phyloP scores from a whole-genome alignment of 2,797 vertebrate genomes.

The Florisuga fusca region DNA sequence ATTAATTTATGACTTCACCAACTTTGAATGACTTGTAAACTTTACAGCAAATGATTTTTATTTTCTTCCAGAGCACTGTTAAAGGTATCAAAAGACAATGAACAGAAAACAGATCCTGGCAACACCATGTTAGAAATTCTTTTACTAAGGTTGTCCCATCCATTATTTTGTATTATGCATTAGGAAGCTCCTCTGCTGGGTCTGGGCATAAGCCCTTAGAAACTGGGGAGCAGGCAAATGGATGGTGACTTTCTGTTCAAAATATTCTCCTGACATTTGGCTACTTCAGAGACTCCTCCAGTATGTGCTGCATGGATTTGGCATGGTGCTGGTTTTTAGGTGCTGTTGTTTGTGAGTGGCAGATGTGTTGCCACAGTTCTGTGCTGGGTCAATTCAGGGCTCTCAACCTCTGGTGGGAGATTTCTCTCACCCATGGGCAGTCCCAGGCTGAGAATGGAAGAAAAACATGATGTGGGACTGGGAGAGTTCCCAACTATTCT shows the following conservation, averaged over 20 bases:
- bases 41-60: not conserved
- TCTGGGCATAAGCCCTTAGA: not conserved
- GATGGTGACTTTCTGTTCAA: not conserved
- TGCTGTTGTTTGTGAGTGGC: not conserved
- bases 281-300: not conserved
- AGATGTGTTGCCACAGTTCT: not conserved
- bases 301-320: fast-evolving
- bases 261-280: not conserved
- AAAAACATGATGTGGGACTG: not conserved
- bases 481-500: not conserved
- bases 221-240: not conserved
- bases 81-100: not conserved
- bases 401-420: not conserved
- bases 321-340: not conserved
- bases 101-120: not conserved
- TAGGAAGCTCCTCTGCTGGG: not conserved
- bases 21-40: constrained; percentile 1
- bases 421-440: not conserved
- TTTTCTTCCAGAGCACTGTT: not conserved
- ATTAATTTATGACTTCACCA: not conserved
- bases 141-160: not conserved
- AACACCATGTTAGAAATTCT: not conserved
- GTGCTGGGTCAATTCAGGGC: not conserved
- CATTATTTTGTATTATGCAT: not conserved
- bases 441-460: not conserved